Evolutionary conservation across 2,888 invertebrate genomes (phyloP), one percentile per base, ranked within the genome.

Genomic region (Epistrophella euchroma): DNA sequence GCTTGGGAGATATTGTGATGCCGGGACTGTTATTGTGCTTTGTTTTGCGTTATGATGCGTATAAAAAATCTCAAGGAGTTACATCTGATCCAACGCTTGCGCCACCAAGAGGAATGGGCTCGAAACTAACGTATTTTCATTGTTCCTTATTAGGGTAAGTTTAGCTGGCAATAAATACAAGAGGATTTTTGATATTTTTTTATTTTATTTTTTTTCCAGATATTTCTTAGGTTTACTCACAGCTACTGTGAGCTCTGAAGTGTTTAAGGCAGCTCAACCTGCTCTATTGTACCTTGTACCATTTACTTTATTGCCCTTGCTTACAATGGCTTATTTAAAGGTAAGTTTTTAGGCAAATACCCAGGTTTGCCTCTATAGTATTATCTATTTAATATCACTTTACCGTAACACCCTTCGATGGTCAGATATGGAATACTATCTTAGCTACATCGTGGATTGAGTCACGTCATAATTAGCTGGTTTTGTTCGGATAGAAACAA

Each of bases 191-290:
- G 5, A n/a, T 4, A 52, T 72, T 11, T 22, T 64, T 22, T 9
- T 2, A 10, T 40, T 4, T 3, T 52, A 52, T 62, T 32, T 25
- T 19, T n/a, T 15, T 72, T 79, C 4, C 60, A 92, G 93, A 88
- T 98, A 99, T 94, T 98, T 98, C 94, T 95, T 99, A 92, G 98
- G 98, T 90, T 94, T 99, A 92, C 94, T 99, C 93, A 98, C 98
- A 90, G 98, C 99, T 87, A 98, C 98, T 50, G 98, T 99, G 89
- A 98, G 98, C 89, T 98, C 98, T 62, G 99, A 99, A 94, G 96
- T 99, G 91, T 99, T 99, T 94, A 98, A 98, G 94, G 98, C 98
- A 89, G 98, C 99, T 88, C 99, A 99, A 93, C 99, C 99, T 87
- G 99, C 99, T 89, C 95, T 99, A 90, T 95, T 99, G 81, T 99